Percentiles rank a stretch among this genome's conserved stretches.
Evolutionary conservation across 2,113 vertebrate genomes (phyloP).

Genomic region (Rousettus leschenaultii): DNA sequence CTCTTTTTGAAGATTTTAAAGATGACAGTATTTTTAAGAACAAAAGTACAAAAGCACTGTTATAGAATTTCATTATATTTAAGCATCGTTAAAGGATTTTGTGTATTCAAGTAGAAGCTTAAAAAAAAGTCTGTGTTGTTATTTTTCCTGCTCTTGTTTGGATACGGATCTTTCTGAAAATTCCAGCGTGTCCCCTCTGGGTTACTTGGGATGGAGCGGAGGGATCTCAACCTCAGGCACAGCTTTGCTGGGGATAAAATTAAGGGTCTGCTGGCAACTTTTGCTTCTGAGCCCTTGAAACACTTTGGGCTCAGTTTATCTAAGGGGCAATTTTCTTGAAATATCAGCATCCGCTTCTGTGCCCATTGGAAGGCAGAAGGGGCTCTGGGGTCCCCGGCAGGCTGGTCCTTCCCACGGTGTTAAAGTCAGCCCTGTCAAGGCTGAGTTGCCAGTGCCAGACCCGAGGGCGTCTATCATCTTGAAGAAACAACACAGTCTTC

Average conservation of each 20-base stretch:
- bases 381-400: background rate
- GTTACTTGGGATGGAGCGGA: background rate
- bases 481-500: constrained; percentile 24
- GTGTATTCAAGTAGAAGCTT: background rate
- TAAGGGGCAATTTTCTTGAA: background rate
- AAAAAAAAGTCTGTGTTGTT: background rate
- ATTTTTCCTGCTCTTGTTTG: background rate
- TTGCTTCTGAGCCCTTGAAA: constrained; percentile 21
- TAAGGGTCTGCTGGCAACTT: background rate
- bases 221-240: background rate
- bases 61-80: background rate
- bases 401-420: background rate
- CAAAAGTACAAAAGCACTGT: background rate
- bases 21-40: background rate
- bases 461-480: background rate
- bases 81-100: background rate
- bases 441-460: background rate
- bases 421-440: constrained; percentile 33
- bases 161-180: background rate
- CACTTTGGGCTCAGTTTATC: constrained; percentile 31
- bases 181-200: background rate
- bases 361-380: background rate
- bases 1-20: background rate
- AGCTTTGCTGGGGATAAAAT: background rate
- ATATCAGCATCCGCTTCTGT: constrained; percentile 12